A percentile compares a stretch with the other conserved stretches of the same genome.
phyloP scores from a whole-genome alignment of 1,140 invertebrate genomes.

The Papilio polyxenes region DNA sequence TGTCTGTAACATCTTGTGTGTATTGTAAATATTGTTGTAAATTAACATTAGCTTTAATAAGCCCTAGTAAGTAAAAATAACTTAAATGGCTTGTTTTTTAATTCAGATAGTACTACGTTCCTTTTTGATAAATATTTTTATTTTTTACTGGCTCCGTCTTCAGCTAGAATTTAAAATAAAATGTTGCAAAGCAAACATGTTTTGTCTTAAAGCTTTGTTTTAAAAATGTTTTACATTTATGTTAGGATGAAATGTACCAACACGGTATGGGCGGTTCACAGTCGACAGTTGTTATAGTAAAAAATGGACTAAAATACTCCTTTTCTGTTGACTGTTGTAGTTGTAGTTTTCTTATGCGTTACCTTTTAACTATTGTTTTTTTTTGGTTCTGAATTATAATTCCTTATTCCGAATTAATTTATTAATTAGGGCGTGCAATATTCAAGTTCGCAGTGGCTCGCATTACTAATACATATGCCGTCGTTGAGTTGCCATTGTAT shows the following conservation, averaged over 20 bases:
- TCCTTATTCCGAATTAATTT: background rate
- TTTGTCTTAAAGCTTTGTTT: background rate
- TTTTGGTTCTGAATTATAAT: background rate
- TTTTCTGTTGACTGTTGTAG: background rate
- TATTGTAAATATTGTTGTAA: background rate
- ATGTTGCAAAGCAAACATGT: background rate
- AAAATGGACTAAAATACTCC: background rate
- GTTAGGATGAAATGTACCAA: background rate
- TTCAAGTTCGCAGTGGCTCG: slow-evolving; percentile 16
- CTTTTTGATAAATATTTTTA: background rate
- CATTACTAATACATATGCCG: slow-evolving; percentile 21
- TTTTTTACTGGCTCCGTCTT: background rate
- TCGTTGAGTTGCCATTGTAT: background rate
- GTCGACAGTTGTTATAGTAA: background rate
- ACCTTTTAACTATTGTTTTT: background rate
- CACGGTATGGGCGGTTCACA: background rate
- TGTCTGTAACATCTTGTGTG: no score
- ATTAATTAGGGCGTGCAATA: slow-evolving; percentile 17
- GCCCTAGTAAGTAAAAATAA: background rate
- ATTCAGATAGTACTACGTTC: background rate
- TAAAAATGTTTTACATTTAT: background rate
- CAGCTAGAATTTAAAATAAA: background rate
- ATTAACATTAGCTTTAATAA: background rate
- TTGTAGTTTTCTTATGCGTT: background rate
- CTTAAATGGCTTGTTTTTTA: background rate